Evolutionary conservation across 2,113 vertebrate genomes (phyloP).

Genomic region (Candoia aspera): DNA sequence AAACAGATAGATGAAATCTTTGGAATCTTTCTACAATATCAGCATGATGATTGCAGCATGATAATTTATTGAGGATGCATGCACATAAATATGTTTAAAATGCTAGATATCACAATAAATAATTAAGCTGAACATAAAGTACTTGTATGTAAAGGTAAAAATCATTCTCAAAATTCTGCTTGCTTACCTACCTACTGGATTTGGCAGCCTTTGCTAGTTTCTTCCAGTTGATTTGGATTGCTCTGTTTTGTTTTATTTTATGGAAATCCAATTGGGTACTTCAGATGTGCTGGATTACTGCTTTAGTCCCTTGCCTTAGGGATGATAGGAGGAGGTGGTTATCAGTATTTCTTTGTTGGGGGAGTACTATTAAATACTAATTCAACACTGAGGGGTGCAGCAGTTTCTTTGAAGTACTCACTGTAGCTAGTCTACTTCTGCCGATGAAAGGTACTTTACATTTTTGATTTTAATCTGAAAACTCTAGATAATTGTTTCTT

Average conservation of each 20-base stretch:
- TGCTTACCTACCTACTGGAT: neutral
- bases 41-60: neutral
- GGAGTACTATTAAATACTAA: neutral
- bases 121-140: neutral
- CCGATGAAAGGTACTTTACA: neutral
- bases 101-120: neutral
- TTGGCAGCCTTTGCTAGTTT: neutral
- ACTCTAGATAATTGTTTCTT: neutral
- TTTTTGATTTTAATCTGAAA: neutral
- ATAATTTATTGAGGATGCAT: neutral
- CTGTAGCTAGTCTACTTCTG: neutral
- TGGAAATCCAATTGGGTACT: neutral
- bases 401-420: neutral
- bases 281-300: neutral
- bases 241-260: neutral
- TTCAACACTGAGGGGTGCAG: neutral
- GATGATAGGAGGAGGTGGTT: neutral
- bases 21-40: neutral
- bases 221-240: neutral
- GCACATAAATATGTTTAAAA: neutral
- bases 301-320: neutral
- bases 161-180: neutral
- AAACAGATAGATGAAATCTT: neutral
- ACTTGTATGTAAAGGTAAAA: neutral
- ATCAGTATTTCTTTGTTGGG: neutral